A percentile compares a stretch with the other conserved stretches of the same genome.
Evolutionary conservation across 2,113 vertebrate species (phyloP).

Genomic region (Athene noctua): DNA sequence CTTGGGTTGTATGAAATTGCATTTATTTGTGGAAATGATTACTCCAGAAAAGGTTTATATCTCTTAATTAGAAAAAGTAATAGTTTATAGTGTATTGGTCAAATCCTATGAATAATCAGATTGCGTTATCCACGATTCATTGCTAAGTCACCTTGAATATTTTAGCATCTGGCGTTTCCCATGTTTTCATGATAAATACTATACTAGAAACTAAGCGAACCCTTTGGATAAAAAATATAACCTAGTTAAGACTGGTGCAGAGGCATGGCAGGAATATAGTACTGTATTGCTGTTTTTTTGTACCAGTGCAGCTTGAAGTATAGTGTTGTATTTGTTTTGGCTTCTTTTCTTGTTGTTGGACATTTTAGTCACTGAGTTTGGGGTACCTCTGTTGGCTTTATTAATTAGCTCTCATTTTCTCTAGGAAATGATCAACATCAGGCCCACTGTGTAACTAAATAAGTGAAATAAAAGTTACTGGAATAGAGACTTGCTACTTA

Average conservation of each 20-base stretch:
- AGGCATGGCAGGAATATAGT: neutral
- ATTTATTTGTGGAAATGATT: slow-evolving; percentile 13
- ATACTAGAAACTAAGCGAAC: slow-evolving; percentile 24
- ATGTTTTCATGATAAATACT: neutral
- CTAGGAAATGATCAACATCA: neutral
- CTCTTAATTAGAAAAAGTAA: slow-evolving; percentile 17
- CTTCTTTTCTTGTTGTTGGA: neutral
- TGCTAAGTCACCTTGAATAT: slow-evolving; percentile 53
- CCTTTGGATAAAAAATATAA: slow-evolving; percentile 49
- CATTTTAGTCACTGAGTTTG: neutral
- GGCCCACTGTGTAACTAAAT: neutral
- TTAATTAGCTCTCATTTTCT: neutral
- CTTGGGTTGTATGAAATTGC: neutral
- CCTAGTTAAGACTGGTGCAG: neutral
- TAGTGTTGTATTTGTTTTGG: neutral
- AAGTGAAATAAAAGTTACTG: neutral
- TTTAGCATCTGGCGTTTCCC: slow-evolving; percentile 39
- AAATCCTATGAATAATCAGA: slow-evolving; percentile 20
- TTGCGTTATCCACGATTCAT: neutral
- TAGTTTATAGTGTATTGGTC: neutral
- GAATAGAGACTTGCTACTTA: neutral
- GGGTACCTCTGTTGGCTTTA: neutral
- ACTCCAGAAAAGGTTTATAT: neutral
- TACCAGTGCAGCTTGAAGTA: neutral
- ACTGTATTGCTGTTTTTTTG: neutral